Evolutionary conservation across 2,888 invertebrate genomes (phyloP).

Genomic region (Pachliopta kotzebuea): DNA sequence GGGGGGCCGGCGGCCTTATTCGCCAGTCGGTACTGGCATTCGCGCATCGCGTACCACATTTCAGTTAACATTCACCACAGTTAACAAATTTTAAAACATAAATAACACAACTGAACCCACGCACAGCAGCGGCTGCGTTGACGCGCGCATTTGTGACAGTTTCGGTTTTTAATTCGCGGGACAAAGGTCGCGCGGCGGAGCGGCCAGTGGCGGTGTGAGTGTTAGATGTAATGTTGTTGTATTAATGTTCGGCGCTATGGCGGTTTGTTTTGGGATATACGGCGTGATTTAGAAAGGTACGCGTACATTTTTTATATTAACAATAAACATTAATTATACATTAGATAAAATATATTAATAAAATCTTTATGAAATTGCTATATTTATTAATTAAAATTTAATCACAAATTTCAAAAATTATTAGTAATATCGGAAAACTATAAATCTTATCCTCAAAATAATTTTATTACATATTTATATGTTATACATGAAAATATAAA

Average conservation of each 20-base stretch:
- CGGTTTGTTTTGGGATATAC: conserved; percentile 34
- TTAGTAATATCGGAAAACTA: no score
- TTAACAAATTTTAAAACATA: conserved; percentile 33
- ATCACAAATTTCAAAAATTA: no score
- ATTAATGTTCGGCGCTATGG: conserved; percentile 31
- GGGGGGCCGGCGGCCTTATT: conserved; percentile 52
- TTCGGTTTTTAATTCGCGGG: conserved; percentile 30
- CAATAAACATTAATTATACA: no score
- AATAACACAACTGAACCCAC: conserved; percentile 20
- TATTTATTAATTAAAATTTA: no score
- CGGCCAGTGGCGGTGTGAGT: conserved; percentile 28
- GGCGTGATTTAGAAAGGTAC: conserved; percentile 33
- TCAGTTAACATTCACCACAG: conserved; percentile 38
- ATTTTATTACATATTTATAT: no score
- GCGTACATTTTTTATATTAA: conserved; percentile 3
- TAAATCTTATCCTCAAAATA: no score
- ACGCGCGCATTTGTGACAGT: conserved; percentile 35
- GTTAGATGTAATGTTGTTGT: conserved; percentile 29
- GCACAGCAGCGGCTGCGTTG: neutral
- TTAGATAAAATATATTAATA: no score
- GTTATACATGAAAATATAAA: no score
- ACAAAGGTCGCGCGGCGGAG: conserved; percentile 10
- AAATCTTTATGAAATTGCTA: no score
- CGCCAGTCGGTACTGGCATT: conserved; percentile 65
- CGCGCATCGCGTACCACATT: conserved; percentile 61